A percentile compares a stretch with the other conserved stretches of the same genome.
Evolutionary conservation across 1,140 invertebrate species (phyloP).

Genomic region (Brachionus koreanus): DNA sequence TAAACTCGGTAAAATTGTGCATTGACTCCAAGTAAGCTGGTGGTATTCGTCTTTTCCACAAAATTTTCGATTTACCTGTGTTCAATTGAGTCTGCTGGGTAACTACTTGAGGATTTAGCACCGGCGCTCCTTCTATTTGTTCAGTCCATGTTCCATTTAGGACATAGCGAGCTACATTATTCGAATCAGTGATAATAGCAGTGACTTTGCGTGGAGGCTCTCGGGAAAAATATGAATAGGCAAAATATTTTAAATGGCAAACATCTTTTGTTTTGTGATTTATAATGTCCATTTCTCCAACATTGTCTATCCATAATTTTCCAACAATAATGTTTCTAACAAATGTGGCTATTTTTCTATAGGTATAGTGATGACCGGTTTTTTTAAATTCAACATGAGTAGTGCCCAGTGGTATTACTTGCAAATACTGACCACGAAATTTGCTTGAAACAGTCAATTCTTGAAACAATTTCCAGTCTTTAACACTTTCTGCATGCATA

Average conservation of each 20-base stretch:
- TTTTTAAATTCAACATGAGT: slow-evolving; percentile 57
- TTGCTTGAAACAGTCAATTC: slow-evolving; percentile 98
- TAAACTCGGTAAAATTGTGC: slow-evolving; percentile 85
- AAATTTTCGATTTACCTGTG: slow-evolving; percentile 73
- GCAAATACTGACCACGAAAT: slow-evolving; percentile 94
- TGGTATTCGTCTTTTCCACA: slow-evolving; percentile 78
- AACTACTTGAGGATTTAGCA: slow-evolving; percentile 64
- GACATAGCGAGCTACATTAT: slow-evolving; percentile 59
- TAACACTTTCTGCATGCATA: slow-evolving; percentile 74
- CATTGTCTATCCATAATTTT: slow-evolving; percentile 97
- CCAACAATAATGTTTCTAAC: slow-evolving; percentile 99
- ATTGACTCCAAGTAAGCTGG: slow-evolving; percentile 54
- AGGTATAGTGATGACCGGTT: slow-evolving; percentile 82
- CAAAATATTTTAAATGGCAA: slow-evolving; percentile 84
- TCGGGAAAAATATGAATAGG: slow-evolving; percentile 95
- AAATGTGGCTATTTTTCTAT: slow-evolving; percentile 95
- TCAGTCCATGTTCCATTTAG: slow-evolving; percentile 74
- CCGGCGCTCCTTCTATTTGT: slow-evolving; percentile 79
- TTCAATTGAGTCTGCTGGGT: slow-evolving; percentile 80
- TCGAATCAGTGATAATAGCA: slow-evolving; percentile 66
- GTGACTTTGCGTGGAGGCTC: slow-evolving; percentile 83
- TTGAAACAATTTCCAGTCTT: slow-evolving; percentile 88
- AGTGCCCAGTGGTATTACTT: slow-evolving; percentile 73
- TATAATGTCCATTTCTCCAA: slow-evolving; percentile 95
- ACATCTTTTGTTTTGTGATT: slow-evolving; percentile 79